These are phyloP conservation scores for Zele albiditarsus DNA, from an alignment of 2,888 invertebrate genomes.

Conservation along the genomic window DNA sequence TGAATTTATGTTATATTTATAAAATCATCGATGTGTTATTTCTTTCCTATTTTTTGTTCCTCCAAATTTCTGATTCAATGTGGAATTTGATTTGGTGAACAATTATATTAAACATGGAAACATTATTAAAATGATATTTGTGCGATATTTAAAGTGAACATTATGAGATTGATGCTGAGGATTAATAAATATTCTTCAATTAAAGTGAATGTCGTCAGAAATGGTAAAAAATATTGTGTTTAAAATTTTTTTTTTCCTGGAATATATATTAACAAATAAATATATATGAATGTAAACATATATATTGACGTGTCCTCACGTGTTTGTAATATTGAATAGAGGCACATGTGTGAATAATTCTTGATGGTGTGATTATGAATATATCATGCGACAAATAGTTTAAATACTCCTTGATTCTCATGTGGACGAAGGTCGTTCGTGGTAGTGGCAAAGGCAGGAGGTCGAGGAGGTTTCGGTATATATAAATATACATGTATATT, in stretches of 20 bases:
- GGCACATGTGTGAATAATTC: neutral
- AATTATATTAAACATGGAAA: neutral
- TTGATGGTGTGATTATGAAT: neutral
- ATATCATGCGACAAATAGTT: conserved; percentile 25
- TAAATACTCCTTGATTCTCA: conserved; percentile 5
- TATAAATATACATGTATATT: no score
- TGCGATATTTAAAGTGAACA: neutral
- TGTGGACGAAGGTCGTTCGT: neutral
- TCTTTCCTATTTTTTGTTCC: neutral
- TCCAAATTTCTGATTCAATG: neutral
- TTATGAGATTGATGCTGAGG: neutral
- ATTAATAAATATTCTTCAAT: neutral
- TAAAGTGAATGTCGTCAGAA: neutral
- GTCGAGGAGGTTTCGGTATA: neutral
- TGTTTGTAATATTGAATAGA: neutral
- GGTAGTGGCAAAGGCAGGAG: neutral
- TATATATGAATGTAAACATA: neutral
- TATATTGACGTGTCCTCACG: neutral
- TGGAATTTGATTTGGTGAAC: neutral
- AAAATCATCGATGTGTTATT: neutral
- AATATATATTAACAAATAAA: neutral
- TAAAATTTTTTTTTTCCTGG: neutral
- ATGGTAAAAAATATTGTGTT: neutral
- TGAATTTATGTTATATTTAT: neutral
- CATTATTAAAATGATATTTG: neutral